Evolutionary conservation across 2,797 vertebrate species (phyloP), one percentile per base, ranked within the genome.

Genomic region (Falco biarmicus): DNA sequence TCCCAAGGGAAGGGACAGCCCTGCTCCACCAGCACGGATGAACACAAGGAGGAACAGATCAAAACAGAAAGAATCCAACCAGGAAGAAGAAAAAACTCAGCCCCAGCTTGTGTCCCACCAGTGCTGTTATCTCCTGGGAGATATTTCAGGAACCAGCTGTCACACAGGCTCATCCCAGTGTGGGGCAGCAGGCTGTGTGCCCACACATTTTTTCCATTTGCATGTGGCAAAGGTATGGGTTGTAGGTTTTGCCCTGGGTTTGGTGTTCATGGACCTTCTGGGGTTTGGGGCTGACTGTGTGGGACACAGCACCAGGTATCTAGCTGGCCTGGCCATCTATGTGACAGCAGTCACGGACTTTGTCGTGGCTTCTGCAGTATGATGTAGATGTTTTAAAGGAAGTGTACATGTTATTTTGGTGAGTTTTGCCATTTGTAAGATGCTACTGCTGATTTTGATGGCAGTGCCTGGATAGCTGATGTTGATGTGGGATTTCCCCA

Each of bases 101-200:
- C 32, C 20, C 15, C 59, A 65, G 32, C 17, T 26, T 56, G 32
- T n/a, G 15, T 47, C 15, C 45, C 51, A 64, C 6, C 17, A 34
- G 45, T 64, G 37, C 37, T 41, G 12, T 43, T 37, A 31, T 29
- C 25, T 63, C 13, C 10, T 5, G 6, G 19, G 41, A 56, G 41
- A 4, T 47, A 50, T 56, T 84, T 59, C 0, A 11, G 22, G 13
- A 26, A n/a, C n/a, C 0, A 3, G 6, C 29, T 83, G 37, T 60
- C 51, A 51, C 28, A 24, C 43, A 0, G 0, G 19, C 14, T 50
- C 4, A 0, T 56, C 8, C 8, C 29, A 22, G 17, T 39, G 65
- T 74, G 60, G 20, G 47, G 13, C 9, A 31, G 39, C 65, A 74
- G 51, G 41, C 56, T 68, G 13, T 25, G 24, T 56, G 45, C 41